Conservation (phyloP, 2,113 vertebrate genomes). For the Ondatra zibethicus region DNA sequence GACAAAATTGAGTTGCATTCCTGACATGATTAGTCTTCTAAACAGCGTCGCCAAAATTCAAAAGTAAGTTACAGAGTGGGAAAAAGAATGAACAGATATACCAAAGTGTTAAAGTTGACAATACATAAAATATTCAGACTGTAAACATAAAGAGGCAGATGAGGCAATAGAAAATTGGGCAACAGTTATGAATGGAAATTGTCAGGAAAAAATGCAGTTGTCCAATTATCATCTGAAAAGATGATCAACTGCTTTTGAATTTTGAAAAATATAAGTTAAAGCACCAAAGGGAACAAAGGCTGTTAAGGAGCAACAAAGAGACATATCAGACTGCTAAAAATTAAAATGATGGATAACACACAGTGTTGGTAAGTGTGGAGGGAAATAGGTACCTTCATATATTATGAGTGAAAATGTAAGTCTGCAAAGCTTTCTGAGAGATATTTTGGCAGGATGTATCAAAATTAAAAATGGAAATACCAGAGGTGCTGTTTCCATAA, state of each 20-base stretch:
- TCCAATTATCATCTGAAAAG: not conserved
- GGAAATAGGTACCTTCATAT: conserved; percentile 30
- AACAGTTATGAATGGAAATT: not conserved
- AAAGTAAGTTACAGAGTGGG: conserved; percentile 4
- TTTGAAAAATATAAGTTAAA: conserved; percentile 43
- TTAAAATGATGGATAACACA: conserved; percentile 50
- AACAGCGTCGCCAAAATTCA: not conserved
- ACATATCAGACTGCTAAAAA: conserved; percentile 32
- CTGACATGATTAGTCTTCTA: not conserved
- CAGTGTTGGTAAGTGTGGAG: conserved; percentile 53
- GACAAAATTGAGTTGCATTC: not conserved
- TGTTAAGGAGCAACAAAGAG: conserved; percentile 35
- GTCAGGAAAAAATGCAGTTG: not conserved
- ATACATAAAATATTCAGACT: not conserved
- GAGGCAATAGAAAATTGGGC: not conserved
- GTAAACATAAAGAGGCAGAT: not conserved
- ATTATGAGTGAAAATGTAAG: conserved; percentile 55
- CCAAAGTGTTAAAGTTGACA: not conserved
- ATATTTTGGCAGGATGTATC: conserved; percentile 63
- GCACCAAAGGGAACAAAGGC: not conserved
- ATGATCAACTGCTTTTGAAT: not conserved
- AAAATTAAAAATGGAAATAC: conserved; percentile 75
- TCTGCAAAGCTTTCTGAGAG: conserved; percentile 35
- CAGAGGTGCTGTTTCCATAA: conserved; percentile 37
- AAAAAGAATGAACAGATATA: not conserved